These are phyloP conservation scores for Morelia viridis DNA, from an alignment of 2,797 vertebrate species.

Conservation along the genomic window DNA sequence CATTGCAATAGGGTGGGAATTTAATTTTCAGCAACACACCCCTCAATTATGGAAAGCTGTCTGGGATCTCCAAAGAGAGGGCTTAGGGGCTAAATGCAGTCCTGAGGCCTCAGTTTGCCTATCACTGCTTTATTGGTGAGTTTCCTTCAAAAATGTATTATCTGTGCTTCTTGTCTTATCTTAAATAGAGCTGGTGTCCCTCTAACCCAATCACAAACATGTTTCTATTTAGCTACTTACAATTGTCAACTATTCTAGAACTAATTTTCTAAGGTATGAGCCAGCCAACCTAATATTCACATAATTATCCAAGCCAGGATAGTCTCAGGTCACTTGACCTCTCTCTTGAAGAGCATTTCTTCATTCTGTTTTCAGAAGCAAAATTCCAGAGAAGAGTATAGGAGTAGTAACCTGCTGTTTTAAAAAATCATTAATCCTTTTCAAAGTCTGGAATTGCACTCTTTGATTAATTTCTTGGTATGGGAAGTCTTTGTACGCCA, in stretches of 20 bases:
- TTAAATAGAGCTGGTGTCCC: not conserved
- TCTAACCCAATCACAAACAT: not conserved
- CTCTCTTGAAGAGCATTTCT: not conserved
- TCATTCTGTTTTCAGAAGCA: not conserved
- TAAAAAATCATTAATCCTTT: not conserved
- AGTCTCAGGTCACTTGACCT: too few relatives aligned
- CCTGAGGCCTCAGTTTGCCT: not conserved
- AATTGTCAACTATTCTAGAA: not conserved
- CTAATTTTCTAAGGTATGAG: not conserved
- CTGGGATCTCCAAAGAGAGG: not conserved
- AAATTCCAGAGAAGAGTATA: not conserved
- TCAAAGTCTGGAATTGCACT: not conserved
- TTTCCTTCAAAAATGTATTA: not conserved
- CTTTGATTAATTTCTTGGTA: not conserved
- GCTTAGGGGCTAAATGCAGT: not conserved
- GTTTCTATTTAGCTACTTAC: not conserved
- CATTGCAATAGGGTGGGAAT: not conserved
- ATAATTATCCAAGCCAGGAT: not conserved
- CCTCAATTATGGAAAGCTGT: not conserved
- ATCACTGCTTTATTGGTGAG: not conserved
- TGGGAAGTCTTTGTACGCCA: not conserved
- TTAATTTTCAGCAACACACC: not conserved
- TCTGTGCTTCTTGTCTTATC: not conserved
- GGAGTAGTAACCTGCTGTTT: not conserved
- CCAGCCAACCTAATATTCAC: not conserved